These are phyloP conservation scores for Lerista edwardsae DNA, from an alignment of 2,797 vertebrate genomes.

Conservation along the genomic window DNA sequence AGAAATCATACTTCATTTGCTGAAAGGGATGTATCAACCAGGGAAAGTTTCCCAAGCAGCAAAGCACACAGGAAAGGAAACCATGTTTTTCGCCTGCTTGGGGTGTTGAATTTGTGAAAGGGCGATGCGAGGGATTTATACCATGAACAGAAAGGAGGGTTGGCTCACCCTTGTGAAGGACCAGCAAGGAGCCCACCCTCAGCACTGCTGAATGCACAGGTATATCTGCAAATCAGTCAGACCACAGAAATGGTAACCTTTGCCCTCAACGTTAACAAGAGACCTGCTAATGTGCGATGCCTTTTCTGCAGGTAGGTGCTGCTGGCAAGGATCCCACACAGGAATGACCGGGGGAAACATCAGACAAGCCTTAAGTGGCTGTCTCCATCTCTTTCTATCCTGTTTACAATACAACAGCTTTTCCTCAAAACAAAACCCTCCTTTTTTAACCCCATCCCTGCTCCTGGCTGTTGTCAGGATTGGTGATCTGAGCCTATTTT, in stretches of 20 bases:
- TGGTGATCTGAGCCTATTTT: constrained; percentile 75
- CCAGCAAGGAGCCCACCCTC: background rate
- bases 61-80: background rate
- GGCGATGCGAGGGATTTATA: background rate
- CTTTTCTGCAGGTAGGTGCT: constrained; percentile 61
- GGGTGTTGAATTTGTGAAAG: background rate
- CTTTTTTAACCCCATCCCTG: background rate
- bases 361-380: constrained; percentile 76
- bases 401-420: constrained; percentile 86
- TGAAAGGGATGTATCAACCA: background rate
- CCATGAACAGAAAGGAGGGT: background rate
- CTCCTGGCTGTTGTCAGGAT: constrained; percentile 79
- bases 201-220: background rate
- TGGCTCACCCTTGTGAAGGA: background rate
- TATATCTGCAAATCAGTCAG: constrained; percentile 55
- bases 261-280: constrained; percentile 59
- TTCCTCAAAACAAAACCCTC: constrained; percentile 72
- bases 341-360: constrained; percentile 79
- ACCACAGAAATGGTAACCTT: constrained; percentile 58
- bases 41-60: background rate
- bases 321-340: constrained; percentile 56
- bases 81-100: background rate
- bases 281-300: constrained; percentile 65
- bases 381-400: constrained; percentile 79
- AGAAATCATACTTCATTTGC: background rate